phyloP scores from a whole-genome alignment of 2,113 vertebrate genomes.

The Eulemur macaco region DNA sequence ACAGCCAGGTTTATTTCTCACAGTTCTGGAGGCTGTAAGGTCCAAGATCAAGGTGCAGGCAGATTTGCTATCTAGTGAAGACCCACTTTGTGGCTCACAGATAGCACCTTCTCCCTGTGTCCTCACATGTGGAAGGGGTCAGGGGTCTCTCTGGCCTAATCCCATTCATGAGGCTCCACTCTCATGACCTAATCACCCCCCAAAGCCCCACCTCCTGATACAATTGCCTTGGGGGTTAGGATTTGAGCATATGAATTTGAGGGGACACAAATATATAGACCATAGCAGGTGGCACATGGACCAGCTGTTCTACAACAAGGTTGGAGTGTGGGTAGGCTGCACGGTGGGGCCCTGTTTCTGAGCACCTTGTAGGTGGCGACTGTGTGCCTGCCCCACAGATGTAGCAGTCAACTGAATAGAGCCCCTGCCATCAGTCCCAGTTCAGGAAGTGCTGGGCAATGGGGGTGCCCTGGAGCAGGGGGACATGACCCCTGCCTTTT shows the following conservation, averaged over 20 bases:
- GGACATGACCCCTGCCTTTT: neutral
- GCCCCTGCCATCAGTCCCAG: neutral
- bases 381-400: neutral
- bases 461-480: neutral
- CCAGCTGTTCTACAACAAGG: neutral
- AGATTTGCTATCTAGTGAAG: neutral
- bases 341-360: neutral
- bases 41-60: neutral
- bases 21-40: neutral
- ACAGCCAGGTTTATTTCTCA: neutral
- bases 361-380: neutral
- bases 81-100: neutral
- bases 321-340: neutral
- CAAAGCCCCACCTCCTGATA: neutral
- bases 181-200: neutral
- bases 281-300: accelerated
- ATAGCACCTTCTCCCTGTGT: neutral
- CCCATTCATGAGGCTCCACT: neutral
- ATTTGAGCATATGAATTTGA: neutral
- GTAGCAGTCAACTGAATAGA: neutral
- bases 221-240: neutral
- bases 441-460: neutral
- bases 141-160: neutral
- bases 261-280: neutral
- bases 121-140: neutral